These are phyloP conservation scores for Kryphioiulus occultus DNA, from an alignment of 2,888 invertebrate genomes.

Conservation along the genomic window DNA sequence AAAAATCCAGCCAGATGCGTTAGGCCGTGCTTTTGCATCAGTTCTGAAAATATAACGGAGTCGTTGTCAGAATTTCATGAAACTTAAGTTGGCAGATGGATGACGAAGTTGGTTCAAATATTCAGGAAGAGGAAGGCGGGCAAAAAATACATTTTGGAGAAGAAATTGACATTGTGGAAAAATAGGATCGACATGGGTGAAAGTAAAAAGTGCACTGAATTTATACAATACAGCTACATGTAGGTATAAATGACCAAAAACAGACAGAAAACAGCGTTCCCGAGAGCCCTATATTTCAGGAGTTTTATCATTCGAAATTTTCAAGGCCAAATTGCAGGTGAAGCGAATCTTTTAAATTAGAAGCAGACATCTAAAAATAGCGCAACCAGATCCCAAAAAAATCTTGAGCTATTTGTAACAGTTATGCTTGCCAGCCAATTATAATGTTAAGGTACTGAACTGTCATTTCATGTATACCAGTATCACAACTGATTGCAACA, in stretches of 20 bases:
- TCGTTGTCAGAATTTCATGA: slow-evolving; percentile 26
- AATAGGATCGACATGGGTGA: not conserved
- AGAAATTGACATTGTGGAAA: not conserved
- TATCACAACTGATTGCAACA: too few relatives aligned
- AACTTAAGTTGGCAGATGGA: slow-evolving; percentile 18
- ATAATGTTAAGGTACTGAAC: too few relatives aligned
- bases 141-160: not conserved
- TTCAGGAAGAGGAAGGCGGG: not conserved
- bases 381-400: not conserved
- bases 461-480: too few relatives aligned
- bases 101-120: slow-evolving; percentile 11
- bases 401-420: too few relatives aligned
- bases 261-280: not conserved
- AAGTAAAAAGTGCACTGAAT: not conserved
- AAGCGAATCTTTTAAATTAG: not conserved
- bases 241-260: not conserved
- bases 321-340: not conserved
- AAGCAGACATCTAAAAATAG: not conserved
- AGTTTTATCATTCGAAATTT: not conserved
- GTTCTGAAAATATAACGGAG: slow-evolving; percentile 26
- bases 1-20: not conserved
- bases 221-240: not conserved
- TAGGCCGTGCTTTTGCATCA: slow-evolving; percentile 7
- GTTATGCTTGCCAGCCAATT: too few relatives aligned
- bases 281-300: not conserved